Evolutionary conservation across 2,888 invertebrate species (phyloP).

Genomic region (Mongoloraphidia duomilia): DNA sequence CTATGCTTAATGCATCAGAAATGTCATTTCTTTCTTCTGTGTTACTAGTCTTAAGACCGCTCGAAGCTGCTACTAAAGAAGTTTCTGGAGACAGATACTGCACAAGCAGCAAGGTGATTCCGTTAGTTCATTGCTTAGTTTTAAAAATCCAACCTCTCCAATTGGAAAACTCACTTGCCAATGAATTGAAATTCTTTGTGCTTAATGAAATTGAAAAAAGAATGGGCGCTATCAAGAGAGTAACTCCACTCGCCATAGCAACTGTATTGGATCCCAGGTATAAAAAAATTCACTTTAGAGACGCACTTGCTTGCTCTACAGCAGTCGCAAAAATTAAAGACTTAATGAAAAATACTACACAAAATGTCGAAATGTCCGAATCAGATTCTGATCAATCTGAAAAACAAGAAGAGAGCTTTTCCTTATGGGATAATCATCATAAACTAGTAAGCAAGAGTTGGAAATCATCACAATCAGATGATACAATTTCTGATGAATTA

Average conservation of each 20-base stretch:
- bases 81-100: constrained; percentile 21
- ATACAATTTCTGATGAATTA: constrained; percentile 10
- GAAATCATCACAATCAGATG: constrained; percentile 7
- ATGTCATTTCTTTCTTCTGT: constrained; percentile 16
- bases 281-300: constrained; percentile 15
- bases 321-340: constrained; percentile 9
- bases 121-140: constrained; percentile 9
- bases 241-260: constrained; percentile 15
- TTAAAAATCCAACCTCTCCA: constrained; percentile 10
- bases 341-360: neutral
- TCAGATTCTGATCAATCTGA: constrained; percentile 10
- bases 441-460: constrained; percentile 8
- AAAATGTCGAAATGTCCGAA: constrained; percentile 3
- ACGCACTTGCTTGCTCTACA: constrained; percentile 11
- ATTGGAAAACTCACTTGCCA: constrained; percentile 10
- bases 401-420: constrained; percentile 3
- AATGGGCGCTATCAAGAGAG: constrained; percentile 15
- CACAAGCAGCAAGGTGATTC: constrained; percentile 9
- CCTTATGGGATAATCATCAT: constrained; percentile 7
- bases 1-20: constrained; percentile 20
- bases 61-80: constrained; percentile 23
- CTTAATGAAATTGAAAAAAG: constrained; percentile 13
- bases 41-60: constrained; percentile 17
- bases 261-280: constrained; percentile 14
- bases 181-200: constrained; percentile 9